These are phyloP conservation scores for Tridacna gigas DNA, from an alignment of 2,888 invertebrate species.

Conservation along the genomic window DNA sequence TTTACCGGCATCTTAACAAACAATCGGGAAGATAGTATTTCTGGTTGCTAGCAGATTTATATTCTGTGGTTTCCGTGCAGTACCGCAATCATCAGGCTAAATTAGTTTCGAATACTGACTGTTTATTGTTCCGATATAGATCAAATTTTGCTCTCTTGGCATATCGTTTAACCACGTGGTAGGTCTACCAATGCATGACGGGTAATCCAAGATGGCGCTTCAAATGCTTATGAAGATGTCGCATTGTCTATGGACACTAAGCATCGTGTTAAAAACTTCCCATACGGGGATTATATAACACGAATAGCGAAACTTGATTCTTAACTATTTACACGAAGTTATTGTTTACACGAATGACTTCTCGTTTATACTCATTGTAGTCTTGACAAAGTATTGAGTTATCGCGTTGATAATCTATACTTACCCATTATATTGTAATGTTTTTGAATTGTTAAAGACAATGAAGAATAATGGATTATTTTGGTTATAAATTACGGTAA, in stretches of 20 bases:
- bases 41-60: conserved; percentile 47
- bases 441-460: conserved; percentile 3
- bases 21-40: conserved; percentile 51
- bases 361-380: conserved; percentile 38
- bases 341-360: conserved; percentile 48
- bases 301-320: conserved; percentile 35
- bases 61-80: conserved; percentile 54
- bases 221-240: conserved; percentile 64
- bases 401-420: conserved; percentile 1
- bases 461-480: too few species aligned
- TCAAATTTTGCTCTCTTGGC: conserved; percentile 55
- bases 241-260: conserved; percentile 38
- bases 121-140: conserved; percentile 56
- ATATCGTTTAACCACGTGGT: conserved; percentile 57
- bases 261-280: conserved; percentile 22
- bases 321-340: conserved; percentile 25
- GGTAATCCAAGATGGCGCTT: conserved; percentile 62
- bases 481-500: too few species aligned
- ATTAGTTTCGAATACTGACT: conserved; percentile 54
- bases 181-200: conserved; percentile 64
- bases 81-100: conserved; percentile 43
- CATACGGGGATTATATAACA: conserved; percentile 21
- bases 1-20: conserved; percentile 33
- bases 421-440: background rate
- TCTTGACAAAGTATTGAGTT: conserved; percentile 40